Evolutionary conservation across 2,888 invertebrate genomes (phyloP), one percentile per base, ranked within the genome.

Genomic region (Spodoptera littoralis): DNA sequence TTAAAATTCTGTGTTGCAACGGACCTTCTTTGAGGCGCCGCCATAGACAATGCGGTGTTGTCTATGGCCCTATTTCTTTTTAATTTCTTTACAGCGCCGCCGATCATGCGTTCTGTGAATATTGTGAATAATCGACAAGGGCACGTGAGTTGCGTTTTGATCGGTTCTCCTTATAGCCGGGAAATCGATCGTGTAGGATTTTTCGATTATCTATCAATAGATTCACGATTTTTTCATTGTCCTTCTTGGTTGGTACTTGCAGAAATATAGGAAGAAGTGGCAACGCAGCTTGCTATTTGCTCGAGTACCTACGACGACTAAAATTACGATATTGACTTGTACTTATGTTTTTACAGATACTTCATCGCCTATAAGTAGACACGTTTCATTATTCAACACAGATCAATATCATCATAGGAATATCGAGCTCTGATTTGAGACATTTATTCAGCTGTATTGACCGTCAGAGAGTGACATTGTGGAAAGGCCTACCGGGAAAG

Each of bases 31-130:
- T 84, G 83, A 83, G 51, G 47, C 51, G 46, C 79, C 86, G 83
- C 59, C 79, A 83, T 86, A 84, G 80, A 83, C 84, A 84, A 87
- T 84, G 85, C 83, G 74, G 53, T 68, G 75, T 83, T 80, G 87
- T 89, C 87, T 89, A 89, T 90, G 90, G 84, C 84, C 85, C 85
- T 88, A 87, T 90, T 92, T 91, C 89, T 92, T 91, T 92, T 92
- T 90, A 91, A 91, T 91, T 90, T 90, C 89, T 88, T 88, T 90
- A 87, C 77, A 81, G 75, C 72, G 86, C 90, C 90, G 91, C 88
- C 88, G 77, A 77, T 77, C 76, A 79, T 77, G 78, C 77, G 79
- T 90, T 90, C 90, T 82, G 73, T 82, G 90, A 89, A 89, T 82
- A 78, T 84, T 86, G 76, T 82, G 91, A 89, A 90, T 82, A 78